A percentile compares a stretch with the other conserved stretches of the same genome.
Evolutionary conservation across 2,888 invertebrate species (phyloP).

Genomic region (Euspilapteryx auroguttella): DNA sequence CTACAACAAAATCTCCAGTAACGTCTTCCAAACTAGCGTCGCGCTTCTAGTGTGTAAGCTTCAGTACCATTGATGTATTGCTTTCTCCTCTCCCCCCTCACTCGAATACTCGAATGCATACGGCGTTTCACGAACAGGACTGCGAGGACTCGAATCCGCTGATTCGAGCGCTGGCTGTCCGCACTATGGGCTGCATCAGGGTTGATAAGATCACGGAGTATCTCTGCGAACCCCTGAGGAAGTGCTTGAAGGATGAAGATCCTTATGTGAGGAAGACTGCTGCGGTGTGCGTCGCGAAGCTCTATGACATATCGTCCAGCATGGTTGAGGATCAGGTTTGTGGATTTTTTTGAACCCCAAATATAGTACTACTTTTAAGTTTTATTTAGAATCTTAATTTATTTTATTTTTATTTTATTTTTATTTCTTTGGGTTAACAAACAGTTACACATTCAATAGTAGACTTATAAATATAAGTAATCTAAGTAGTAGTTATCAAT

Average conservation of each 20-base stretch:
- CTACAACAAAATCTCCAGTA: no score
- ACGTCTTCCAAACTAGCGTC: no score
- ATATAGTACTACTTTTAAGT: no score
- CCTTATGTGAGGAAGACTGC: slow-evolving; percentile 98
- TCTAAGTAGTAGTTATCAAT: no score
- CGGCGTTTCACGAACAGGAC: no score
- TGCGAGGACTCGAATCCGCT: slow-evolving; percentile 99
- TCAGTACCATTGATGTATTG: slow-evolving; percentile 32
- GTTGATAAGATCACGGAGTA: slow-evolving; percentile 99
- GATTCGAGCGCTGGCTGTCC: slow-evolving; percentile 95
- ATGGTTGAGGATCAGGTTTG: slow-evolving; percentile 62
- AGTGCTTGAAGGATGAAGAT: slow-evolving; percentile 93
- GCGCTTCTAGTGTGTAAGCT: slow-evolving; percentile 36
- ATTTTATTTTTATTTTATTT: no score
- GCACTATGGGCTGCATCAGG: slow-evolving; percentile 99
- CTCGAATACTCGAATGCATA: slow-evolving; percentile 17
- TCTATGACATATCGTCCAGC: slow-evolving; percentile 91
- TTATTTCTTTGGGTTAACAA: no score
- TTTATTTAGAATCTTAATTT: no score
- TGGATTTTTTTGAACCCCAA: slow-evolving; percentile 4
- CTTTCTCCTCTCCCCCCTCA: slow-evolving; percentile 24
- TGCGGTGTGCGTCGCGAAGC: slow-evolving; percentile 98
- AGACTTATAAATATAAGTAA: no score
- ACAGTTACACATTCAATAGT: no score
- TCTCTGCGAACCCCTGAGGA: slow-evolving; percentile 95